Percentiles rank a stretch among this genome's conserved stretches.
phyloP scores from a whole-genome alignment of 2,888 invertebrate species.

The Ditula angustiorana region DNA sequence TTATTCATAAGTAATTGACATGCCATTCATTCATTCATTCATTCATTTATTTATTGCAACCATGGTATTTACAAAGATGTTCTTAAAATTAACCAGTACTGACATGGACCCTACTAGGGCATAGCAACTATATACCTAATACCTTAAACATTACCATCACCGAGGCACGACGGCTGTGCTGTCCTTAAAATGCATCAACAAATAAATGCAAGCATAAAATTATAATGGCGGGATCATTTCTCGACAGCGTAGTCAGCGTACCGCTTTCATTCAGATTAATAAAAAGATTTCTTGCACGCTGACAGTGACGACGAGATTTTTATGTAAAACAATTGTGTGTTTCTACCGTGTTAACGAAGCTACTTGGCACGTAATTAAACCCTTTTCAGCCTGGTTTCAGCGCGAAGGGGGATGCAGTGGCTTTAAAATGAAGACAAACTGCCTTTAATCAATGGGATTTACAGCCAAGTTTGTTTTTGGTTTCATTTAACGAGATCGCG shows the following conservation, averaged over 20 bases:
- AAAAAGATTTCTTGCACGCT: constrained; percentile 1
- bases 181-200: too few relatives aligned
- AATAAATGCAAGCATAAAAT: background rate
- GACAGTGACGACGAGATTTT: constrained; percentile 56
- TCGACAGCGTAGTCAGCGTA: too few relatives aligned
- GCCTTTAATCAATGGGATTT: constrained; percentile 35
- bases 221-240: background rate
- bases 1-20: too few relatives aligned
- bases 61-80: too few relatives aligned
- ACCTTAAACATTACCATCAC: too few relatives aligned
- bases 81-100: too few relatives aligned
- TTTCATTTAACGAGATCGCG: constrained; percentile 19
- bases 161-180: background rate
- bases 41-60: too few relatives aligned
- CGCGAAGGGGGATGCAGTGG: background rate
- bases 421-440: constrained; percentile 25
- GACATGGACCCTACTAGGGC: too few relatives aligned
- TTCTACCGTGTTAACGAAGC: constrained; percentile 58
- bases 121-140: too few relatives aligned
- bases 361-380: constrained; percentile 62
- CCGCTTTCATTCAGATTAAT: constrained; percentile 2
- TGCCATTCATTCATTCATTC: too few relatives aligned
- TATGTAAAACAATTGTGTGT: constrained; percentile 60
- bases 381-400: constrained; percentile 32
- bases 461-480: constrained; percentile 31